Base-by-base conservation (phyloP, 2,888 invertebrate species). In the Drosophila sordidapex region DNA sequence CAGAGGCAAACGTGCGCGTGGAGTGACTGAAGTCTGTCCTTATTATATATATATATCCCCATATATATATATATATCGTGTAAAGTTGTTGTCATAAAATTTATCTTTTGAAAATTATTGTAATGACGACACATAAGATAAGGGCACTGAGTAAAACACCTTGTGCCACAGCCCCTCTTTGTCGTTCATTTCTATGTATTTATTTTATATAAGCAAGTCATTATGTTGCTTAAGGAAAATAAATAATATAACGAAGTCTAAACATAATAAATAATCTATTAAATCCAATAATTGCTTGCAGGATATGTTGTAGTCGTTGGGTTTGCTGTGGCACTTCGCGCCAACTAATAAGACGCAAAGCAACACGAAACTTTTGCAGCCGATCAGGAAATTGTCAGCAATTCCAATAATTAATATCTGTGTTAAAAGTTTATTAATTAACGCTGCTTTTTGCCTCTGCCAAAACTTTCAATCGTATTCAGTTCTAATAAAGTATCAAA, bases 391-490 rank as follows among this genome's bases (percentile, higher is more conserved):
- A 52, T 48, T 35, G 33, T 31, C 11, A 64, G 48, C 52, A 68
- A 31, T 52, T 54, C 46, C 57, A 61, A 48, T 46, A 51, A 58
- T 67, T 61, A 70, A 80, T 78, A 53, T 52, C 64, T 61, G 53
- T 58, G 62, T 70, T 46, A 54, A 75, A 78, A 80, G 70, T 78
- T 78, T 65, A 64, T 70, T 76, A 78, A 78, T 78, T 80, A 78
- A 53, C 56, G 64, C 38, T 29, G 21, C 6, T 61, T 78, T 36
- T 33, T 48, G 48, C 29, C 11, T 18, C 21, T 27, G 25, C 7
- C 56, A 13, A 35, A 74, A 76, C 60, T 75, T 67, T 51, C 4
- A 8, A 15, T 0, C 18, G 25, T 33, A 18, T 58, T 63, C 29
- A 52, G 31, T 48, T 61, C 54, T 8, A 25, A 18, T 25, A 38